phyloP scores from a whole-genome alignment of 2,113 vertebrate species.

The Nanorana parkeri region DNA sequence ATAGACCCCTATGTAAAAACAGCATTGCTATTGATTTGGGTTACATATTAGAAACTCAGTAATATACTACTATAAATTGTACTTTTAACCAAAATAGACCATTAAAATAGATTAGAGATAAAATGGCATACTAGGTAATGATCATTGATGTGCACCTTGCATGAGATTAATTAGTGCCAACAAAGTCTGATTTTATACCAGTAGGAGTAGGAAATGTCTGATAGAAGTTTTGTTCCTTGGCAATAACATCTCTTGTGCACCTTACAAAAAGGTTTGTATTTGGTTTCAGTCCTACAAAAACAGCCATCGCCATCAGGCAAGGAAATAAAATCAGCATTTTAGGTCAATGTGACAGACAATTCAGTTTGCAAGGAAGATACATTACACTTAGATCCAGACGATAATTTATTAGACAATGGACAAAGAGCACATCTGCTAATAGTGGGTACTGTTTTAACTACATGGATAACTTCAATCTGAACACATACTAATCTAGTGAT shows the following conservation, averaged over 20 bases:
- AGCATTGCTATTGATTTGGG: too few species aligned
- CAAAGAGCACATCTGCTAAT: not conserved
- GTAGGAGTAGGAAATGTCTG: not conserved
- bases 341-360: not conserved
- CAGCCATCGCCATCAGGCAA: not conserved
- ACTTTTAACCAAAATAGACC: too few species aligned
- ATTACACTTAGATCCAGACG: constrained; percentile 21
- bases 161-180: not conserved
- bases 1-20: too few species aligned
- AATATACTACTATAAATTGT: too few species aligned
- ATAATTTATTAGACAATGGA: constrained; percentile 15
- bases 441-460: not conserved
- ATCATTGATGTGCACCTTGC: too few species aligned
- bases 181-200: not conserved
- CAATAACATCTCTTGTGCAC: constrained; percentile 25
- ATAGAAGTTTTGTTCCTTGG: constrained; percentile 19
- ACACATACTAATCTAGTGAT: not conserved
- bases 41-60: too few species aligned
- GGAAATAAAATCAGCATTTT: not conserved
- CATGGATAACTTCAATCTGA: not conserved
- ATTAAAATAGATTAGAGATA: too few species aligned
- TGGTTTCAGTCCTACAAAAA: constrained; percentile 32
- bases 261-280: constrained; percentile 25
- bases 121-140: too few species aligned
- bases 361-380: constrained; percentile 18